phyloP scores from a whole-genome alignment of 2,888 invertebrate species.

The Hypselothyrea guttata region DNA sequence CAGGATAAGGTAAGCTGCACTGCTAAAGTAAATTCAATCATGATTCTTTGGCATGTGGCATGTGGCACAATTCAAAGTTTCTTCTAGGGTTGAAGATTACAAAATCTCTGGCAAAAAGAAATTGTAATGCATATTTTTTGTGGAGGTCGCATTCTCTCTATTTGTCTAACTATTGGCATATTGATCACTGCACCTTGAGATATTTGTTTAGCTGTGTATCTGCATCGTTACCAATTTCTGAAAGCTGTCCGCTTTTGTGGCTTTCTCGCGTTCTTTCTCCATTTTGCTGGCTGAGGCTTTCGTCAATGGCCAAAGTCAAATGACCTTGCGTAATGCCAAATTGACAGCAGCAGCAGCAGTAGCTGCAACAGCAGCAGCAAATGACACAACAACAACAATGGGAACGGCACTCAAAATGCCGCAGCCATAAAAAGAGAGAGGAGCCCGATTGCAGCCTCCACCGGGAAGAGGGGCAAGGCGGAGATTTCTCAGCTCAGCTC shows the following conservation, averaged over 20 bases:
- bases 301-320: slow-evolving; percentile 20
- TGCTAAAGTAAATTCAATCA: no score
- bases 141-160: no score
- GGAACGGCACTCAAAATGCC: slow-evolving; percentile 14
- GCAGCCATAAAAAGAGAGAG: slow-evolving; percentile 9
- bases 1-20: no score
- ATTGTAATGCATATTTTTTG: no score
- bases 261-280: background rate
- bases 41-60: no score
- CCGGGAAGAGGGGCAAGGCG: slow-evolving; percentile 7
- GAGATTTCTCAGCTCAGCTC: background rate
- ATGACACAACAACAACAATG: slow-evolving; percentile 6
- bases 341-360: slow-evolving; percentile 39
- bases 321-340: slow-evolving; percentile 59
- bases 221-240: background rate
- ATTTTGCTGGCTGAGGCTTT: slow-evolving; percentile 20
- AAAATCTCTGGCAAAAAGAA: no score
- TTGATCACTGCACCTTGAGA: no score
- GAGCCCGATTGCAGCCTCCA: slow-evolving; percentile 12
- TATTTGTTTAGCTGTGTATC: no score
- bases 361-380: slow-evolving; percentile 22
- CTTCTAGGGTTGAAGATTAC: no score
- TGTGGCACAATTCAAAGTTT: no score
- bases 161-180: no score
- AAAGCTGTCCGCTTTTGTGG: background rate